Evolutionary conservation across 2,113 vertebrate genomes (phyloP), one percentile per base, ranked within the genome.

Genomic region (Corythoichthys haematopterus): DNA sequence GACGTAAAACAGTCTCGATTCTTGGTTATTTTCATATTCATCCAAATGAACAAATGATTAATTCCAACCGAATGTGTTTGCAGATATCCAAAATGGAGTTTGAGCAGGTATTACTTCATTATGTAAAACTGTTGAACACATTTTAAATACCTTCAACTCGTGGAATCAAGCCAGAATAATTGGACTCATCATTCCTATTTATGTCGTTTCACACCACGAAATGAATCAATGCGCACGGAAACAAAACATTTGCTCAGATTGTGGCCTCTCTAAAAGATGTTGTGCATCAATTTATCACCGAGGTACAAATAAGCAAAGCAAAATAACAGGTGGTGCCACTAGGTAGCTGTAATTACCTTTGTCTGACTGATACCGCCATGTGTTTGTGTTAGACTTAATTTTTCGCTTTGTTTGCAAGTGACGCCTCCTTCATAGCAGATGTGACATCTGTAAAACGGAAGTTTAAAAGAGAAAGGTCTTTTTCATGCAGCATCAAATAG

Each of bases 261-360:
- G 20, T 33, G 52, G 8, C 11, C 5, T 2, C 28, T 56, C 55
- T 15, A 57, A 57, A 36, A 6, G 55, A 57, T 36, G 55, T 13
- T 6, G 4, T 2, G 33, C 33, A 33, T 57, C 55, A 57, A 36
- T 57, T 33, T 33, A 55, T 55, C 52, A 33, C 52, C 11, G 55
- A 13, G 12, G 13, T 57, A 36, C 55, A 57, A 57, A 36, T 37
- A 57, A 57, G 55, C 13, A 12, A 33, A 57, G 33, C 33, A 57
- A 36, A 36, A 57, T 36, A 57, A 35, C 55, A 57, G 55, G 55
- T 57, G 55, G 55, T 14, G 55, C 55, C 11, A 14, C 33, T 36
- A 6, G 55, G 55, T 57, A 57, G 33, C 55, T 14, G 33, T 57
- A 57, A 57, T 57, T 57, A 57, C 55, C 33, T 36, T 57, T 35